A percentile compares a stretch with the other conserved stretches of the same genome.
Conservation (phyloP, 2,888 invertebrate species). For the Agrochola litura region DNA sequence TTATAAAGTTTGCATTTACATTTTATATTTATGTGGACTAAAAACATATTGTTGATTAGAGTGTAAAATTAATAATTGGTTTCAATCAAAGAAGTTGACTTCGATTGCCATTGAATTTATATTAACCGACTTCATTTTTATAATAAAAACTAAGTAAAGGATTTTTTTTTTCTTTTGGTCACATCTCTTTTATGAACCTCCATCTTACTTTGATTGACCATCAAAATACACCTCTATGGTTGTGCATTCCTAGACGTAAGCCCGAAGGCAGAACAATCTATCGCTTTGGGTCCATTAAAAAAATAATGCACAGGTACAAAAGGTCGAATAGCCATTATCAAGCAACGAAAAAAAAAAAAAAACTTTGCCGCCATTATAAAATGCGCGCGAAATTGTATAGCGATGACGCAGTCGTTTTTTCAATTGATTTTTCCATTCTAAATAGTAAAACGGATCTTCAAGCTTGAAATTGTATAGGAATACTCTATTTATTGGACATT, state of each 20-base stretch:
- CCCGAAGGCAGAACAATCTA: constrained; percentile 58
- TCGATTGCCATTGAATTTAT: too few species aligned
- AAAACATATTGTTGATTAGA: background rate
- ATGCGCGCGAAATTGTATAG: constrained; percentile 79
- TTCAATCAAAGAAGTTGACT: too few species aligned
- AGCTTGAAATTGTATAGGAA: constrained; percentile 62
- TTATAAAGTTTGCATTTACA: constrained; percentile 25
- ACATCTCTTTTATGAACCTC: background rate
- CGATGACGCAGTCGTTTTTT: constrained; percentile 74
- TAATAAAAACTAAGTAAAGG: too few species aligned
- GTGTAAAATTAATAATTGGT: background rate
- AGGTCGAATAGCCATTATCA: constrained; percentile 69
- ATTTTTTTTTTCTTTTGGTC: background rate
- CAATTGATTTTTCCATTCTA: constrained; percentile 63
- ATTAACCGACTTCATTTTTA: too few species aligned
- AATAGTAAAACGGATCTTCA: constrained; percentile 62
- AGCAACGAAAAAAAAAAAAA: constrained; percentile 73
- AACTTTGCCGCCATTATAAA: constrained; percentile 63
- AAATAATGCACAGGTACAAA: constrained; percentile 79
- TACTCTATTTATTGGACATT: constrained; percentile 56
- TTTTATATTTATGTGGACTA: constrained; percentile 10
- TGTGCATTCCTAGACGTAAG: constrained; percentile 79
- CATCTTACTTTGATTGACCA: constrained; percentile 25
- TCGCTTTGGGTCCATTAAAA: constrained; percentile 61
- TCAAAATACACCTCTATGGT: constrained; percentile 38